phyloP scores from a whole-genome alignment of 2,888 invertebrate genomes.

The Aporophyla nigra region DNA sequence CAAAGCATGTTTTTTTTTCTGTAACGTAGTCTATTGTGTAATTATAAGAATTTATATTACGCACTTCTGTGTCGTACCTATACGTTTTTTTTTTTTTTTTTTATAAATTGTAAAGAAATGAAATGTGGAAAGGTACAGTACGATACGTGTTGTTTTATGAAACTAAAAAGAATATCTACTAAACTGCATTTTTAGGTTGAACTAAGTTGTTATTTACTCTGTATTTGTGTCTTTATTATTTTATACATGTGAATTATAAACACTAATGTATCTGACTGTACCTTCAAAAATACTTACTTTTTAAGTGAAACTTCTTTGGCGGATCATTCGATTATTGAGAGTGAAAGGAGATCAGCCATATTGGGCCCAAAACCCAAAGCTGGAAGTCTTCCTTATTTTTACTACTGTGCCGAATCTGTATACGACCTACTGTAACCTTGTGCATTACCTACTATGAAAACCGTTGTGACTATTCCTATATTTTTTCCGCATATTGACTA shows the following conservation, averaged over 20 bases:
- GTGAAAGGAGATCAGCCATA: neutral
- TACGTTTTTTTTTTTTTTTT: too few relatives aligned
- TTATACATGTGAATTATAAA: slow-evolving; percentile 13
- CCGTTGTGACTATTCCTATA: too few relatives aligned
- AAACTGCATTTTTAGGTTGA: slow-evolving; percentile 48
- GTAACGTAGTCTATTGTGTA: slow-evolving; percentile 5
- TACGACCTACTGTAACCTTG: too few relatives aligned
- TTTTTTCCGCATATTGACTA: too few relatives aligned
- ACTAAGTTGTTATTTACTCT: slow-evolving; percentile 43
- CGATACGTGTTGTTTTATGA: slow-evolving; percentile 5
- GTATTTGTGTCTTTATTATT: slow-evolving; percentile 24
- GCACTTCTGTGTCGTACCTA: slow-evolving; percentile 8
- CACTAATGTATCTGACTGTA: slow-evolving; percentile 40
- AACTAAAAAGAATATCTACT: neutral
- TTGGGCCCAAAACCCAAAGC: too few relatives aligned
- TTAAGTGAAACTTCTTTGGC: neutral
- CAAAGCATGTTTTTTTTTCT: slow-evolving; percentile 4
- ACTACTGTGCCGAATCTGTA: too few relatives aligned
- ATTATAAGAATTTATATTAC: slow-evolving; percentile 2
- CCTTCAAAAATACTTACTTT: slow-evolving; percentile 15
- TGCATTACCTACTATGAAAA: too few relatives aligned
- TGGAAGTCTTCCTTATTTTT: too few relatives aligned
- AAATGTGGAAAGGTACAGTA: slow-evolving; percentile 36
- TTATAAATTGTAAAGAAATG: neutral
- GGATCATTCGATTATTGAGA: neutral